phyloP scores from a whole-genome alignment of 1,140 invertebrate genomes.

The Hestina assimilis region DNA sequence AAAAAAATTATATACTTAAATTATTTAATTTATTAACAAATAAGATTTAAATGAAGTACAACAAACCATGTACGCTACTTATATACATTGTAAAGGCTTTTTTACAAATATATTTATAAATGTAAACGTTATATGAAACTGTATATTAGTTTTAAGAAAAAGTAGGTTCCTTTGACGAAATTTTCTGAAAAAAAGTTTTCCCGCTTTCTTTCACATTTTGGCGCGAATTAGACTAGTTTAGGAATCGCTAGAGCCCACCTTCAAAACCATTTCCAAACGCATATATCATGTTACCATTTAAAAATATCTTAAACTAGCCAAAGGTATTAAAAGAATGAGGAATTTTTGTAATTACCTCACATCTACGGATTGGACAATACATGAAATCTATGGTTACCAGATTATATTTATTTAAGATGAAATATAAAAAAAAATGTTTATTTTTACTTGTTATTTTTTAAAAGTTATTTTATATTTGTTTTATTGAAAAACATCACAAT shows the following conservation, averaged over 20 bases:
- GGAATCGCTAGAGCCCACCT: constrained; percentile 66
- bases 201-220: constrained; percentile 44
- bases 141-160: constrained; percentile 39
- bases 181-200: constrained; percentile 18
- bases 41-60: constrained; percentile 58
- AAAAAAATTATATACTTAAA: constrained; percentile 51
- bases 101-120: constrained; percentile 67
- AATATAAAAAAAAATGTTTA: constrained; percentile 13
- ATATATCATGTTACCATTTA: constrained; percentile 21
- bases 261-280: constrained; percentile 21
- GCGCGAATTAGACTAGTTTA: constrained; percentile 60
- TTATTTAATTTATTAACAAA: constrained; percentile 50
- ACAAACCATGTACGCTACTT: constrained; percentile 49
- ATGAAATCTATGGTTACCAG: constrained; percentile 40
- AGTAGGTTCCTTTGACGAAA: constrained; percentile 40
- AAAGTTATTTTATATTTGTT: constrained; percentile 14
- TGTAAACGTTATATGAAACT: constrained; percentile 38
- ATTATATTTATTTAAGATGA: constrained; percentile 30
- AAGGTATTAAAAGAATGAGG: constrained; percentile 24
- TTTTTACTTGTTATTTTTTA: constrained; percentile 3
- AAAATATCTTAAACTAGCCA: constrained; percentile 27
- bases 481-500: not conserved
- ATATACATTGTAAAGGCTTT: constrained; percentile 62
- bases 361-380: constrained; percentile 24
- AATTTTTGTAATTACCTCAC: constrained; percentile 44